These are phyloP conservation scores for Bibio marci DNA, from an alignment of 2,888 invertebrate genomes.

Conservation along the genomic window DNA sequence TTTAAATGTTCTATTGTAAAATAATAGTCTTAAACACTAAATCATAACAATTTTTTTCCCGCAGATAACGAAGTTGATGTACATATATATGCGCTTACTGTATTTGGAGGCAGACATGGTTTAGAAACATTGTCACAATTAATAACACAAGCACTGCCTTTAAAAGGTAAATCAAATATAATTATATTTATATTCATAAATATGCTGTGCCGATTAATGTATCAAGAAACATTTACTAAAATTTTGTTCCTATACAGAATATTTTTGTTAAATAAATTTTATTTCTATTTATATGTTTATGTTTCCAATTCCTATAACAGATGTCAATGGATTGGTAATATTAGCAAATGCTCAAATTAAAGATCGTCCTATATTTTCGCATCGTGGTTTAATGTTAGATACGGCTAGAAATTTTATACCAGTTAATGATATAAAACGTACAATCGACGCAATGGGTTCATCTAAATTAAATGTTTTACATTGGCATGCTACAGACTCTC, in stretches of 20 bases:
- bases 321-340: conserved; percentile 37
- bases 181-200: too few relatives aligned
- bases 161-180: too few relatives aligned
- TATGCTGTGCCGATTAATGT: too few relatives aligned
- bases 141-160: too few relatives aligned
- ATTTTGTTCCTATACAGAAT: too few relatives aligned
- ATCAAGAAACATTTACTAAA: too few relatives aligned
- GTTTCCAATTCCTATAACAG: too few relatives aligned
- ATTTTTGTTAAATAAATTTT: too few relatives aligned
- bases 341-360: conserved; percentile 43
- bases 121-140: conserved; percentile 61
- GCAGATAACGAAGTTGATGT: conserved; percentile 26
- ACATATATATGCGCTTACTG: conserved; percentile 38
- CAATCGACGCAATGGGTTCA: conserved; percentile 71
- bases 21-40: too few relatives aligned
- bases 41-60: too few relatives aligned
- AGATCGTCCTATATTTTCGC: conserved; percentile 66
- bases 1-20: too few relatives aligned
- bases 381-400: conserved; percentile 79
- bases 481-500: conserved; percentile 83
- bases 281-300: too few relatives aligned
- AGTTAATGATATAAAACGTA: conserved; percentile 44
- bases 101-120: conserved; percentile 59
- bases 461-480: conserved; percentile 85
- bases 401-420: conserved; percentile 77